Conservation (phyloP, 2,113 vertebrate species). For the Caretta caretta region DNA sequence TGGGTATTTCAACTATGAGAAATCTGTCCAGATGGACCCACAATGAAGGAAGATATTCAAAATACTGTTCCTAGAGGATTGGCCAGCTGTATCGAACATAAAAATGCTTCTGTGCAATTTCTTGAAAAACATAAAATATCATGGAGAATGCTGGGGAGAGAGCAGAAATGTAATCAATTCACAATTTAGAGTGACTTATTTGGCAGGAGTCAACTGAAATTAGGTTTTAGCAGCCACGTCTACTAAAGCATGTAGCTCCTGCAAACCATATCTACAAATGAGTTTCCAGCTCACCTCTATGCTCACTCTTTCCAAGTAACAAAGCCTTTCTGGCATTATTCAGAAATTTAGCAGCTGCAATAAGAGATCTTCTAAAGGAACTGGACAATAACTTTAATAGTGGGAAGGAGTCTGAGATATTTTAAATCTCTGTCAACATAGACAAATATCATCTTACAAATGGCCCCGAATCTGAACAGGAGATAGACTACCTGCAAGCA, state of each 20-base stretch:
- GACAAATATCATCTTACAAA: background rate
- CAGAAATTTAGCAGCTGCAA: background rate
- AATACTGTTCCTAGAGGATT: constrained; percentile 36
- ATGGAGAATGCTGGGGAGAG: constrained; percentile 41
- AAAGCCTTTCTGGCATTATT: background rate
- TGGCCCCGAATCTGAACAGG: background rate
- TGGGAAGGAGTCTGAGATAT: background rate
- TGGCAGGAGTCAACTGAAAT: constrained; percentile 48
- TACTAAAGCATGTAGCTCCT: constrained; percentile 17
- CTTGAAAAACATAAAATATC: constrained; percentile 29
- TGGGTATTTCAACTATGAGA: background rate
- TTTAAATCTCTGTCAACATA: background rate
- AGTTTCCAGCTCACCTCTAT: background rate
- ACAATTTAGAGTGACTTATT: constrained; percentile 20
- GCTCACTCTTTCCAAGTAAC: background rate
- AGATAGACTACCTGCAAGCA: background rate
- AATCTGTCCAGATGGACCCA: constrained; percentile 57
- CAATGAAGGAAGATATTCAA: constrained; percentile 49
- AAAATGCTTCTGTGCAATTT: constrained; percentile 44
- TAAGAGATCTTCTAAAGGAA: background rate
- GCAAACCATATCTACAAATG: constrained; percentile 19
- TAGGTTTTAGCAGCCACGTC: constrained; percentile 1
- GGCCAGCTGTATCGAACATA: constrained; percentile 49
- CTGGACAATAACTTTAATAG: background rate
- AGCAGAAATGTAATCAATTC: constrained; percentile 47